phyloP scores from a whole-genome alignment of 2,888 invertebrate genomes.

The Spisula solida region DNA sequence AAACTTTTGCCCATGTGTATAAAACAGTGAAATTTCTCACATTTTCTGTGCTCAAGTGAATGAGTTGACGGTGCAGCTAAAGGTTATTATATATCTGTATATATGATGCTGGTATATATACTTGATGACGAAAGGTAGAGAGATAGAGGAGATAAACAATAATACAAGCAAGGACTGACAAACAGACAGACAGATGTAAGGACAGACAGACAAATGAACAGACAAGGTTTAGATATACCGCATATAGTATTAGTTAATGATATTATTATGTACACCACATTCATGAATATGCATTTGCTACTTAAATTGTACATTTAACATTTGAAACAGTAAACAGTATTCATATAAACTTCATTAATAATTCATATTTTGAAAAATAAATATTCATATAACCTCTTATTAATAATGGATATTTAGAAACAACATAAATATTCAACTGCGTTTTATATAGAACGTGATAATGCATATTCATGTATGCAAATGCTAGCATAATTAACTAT shows the following conservation, averaged over 20 bases:
- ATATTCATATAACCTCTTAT: too few species aligned
- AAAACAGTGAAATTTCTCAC: not conserved
- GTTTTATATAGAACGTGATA: not conserved
- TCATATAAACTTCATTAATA: too few species aligned
- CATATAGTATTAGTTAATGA: not conserved
- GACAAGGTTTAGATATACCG: not conserved
- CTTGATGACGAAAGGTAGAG: not conserved
- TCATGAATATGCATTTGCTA: not conserved
- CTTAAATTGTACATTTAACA: too few species aligned
- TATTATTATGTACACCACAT: not conserved
- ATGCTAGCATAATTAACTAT: conserved; percentile 8
- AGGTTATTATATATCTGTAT: conserved; percentile 11
- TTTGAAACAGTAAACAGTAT: too few species aligned
- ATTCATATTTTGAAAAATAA: too few species aligned
- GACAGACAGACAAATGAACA: conserved; percentile 14
- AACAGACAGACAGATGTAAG: not conserved
- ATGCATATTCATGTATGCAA: conserved; percentile 9
- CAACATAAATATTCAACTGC: not conserved
- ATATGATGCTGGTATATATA: not conserved
- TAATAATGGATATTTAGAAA: too few species aligned
- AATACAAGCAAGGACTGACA: not conserved
- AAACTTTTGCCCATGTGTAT: too few species aligned
- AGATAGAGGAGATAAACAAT: not conserved
- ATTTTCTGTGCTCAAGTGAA: not conserved
- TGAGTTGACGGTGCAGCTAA: conserved; percentile 13